Percentiles rank a stretch among this genome's conserved stretches.
Conservation (phyloP, 2,888 invertebrate genomes). For the Caenorhabditis sp. region DNA sequence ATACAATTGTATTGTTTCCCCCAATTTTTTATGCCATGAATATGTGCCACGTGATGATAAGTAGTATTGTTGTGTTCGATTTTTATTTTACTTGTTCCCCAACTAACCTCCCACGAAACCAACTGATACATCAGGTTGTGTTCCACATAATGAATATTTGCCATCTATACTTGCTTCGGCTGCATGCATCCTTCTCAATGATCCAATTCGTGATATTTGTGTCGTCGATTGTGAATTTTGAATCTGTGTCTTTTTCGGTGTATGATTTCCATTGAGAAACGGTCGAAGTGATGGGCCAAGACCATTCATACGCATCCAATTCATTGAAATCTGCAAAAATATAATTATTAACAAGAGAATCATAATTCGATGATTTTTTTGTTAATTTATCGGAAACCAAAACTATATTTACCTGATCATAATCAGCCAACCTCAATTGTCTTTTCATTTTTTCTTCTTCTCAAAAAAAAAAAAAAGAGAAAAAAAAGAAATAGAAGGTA, state of each 20-base stretch:
- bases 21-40: too few relatives aligned
- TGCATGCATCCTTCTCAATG: constrained; percentile 46
- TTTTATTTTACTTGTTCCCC: too few relatives aligned
- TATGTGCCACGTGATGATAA: too few relatives aligned
- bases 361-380: too few relatives aligned
- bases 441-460: constrained; percentile 4
- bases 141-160: constrained; percentile 28
- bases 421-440: constrained; percentile 27
- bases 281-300: constrained; percentile 47
- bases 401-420: constrained; percentile 32
- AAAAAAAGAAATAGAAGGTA: background rate
- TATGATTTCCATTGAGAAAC: constrained; percentile 43
- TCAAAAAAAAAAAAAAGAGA: constrained; percentile 7
- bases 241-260: constrained; percentile 42
- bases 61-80: too few relatives aligned
- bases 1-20: too few relatives aligned
- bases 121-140: constrained; percentile 30
- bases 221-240: constrained; percentile 43
- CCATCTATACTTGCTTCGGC: constrained; percentile 44
- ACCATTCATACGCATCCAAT: constrained; percentile 69
- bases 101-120: too few relatives aligned
- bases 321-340: constrained; percentile 66
- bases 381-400: too few relatives aligned
- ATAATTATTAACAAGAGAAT: too few relatives aligned
- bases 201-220: constrained; percentile 44